A percentile compares a stretch with the other conserved stretches of the same genome.
Conservation (phyloP, 2,888 invertebrate genomes). For the Erannis defoliaria region DNA sequence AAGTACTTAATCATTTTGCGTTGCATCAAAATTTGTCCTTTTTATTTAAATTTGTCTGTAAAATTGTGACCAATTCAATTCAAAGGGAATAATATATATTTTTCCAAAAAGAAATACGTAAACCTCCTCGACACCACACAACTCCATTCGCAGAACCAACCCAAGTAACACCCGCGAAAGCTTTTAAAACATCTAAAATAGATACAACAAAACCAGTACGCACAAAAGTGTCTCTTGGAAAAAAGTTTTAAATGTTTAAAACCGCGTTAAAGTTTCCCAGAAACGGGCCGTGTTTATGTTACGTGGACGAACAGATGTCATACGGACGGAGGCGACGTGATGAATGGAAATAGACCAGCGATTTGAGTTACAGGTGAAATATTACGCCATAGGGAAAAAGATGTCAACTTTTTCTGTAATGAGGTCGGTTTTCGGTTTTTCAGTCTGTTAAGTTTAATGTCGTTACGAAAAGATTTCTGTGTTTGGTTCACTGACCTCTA, state of each 20-base stretch:
- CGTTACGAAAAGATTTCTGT: too few relatives aligned
- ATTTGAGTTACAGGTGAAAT: conserved; percentile 31
- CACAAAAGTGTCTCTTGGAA: conserved; percentile 74
- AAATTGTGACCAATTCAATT: neutral
- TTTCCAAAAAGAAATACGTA: neutral
- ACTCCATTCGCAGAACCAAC: conserved; percentile 35
- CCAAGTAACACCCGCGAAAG: conserved; percentile 38
- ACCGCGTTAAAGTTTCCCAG: conserved; percentile 79
- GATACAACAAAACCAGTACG: conserved; percentile 58
- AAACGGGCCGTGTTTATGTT: conserved; percentile 78
- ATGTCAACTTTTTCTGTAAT: neutral
- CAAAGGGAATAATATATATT: neutral
- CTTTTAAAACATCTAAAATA: conserved; percentile 52
- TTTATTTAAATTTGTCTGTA: too few relatives aligned
- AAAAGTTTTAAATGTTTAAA: conserved; percentile 69
- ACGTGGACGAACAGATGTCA: conserved; percentile 73
- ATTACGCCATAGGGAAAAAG: neutral
- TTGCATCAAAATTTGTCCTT: too few relatives aligned
- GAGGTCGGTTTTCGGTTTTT: too few relatives aligned
- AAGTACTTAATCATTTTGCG: too few relatives aligned
- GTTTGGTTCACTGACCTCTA: too few relatives aligned
- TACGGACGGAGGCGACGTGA: conserved; percentile 50
- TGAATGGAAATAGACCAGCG: conserved; percentile 33
- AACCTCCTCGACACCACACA: neutral
- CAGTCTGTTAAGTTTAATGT: too few relatives aligned